These are phyloP conservation scores for Macroteleia sp. DNA, from an alignment of 2,888 invertebrate species.

Conservation along the genomic window DNA sequence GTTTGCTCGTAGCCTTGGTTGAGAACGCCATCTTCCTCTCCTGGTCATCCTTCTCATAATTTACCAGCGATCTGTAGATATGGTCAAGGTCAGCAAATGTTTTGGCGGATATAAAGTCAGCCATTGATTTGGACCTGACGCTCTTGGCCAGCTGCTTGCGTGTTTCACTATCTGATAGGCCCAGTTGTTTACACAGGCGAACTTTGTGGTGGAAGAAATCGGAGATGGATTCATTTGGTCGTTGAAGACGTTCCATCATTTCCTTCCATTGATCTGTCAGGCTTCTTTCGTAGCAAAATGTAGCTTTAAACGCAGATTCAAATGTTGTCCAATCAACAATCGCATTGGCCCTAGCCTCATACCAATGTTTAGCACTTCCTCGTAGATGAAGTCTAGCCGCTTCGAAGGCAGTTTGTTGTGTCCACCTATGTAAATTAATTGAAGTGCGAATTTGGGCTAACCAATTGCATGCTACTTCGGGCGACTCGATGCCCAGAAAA, in stretches of 20 bases:
- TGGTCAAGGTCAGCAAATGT: slow-evolving; percentile 22
- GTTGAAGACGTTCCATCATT: slow-evolving; percentile 18
- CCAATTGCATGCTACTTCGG: not conserved
- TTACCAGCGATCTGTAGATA: not conserved
- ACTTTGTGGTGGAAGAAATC: slow-evolving; percentile 30
- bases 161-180: not conserved
- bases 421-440: slow-evolving; percentile 2
- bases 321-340: slow-evolving; percentile 5
- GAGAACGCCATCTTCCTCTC: not conserved
- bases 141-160: not conserved
- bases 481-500: not conserved
- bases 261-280: not conserved
- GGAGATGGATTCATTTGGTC: not conserved
- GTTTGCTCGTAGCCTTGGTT: no score
- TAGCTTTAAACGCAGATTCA: not conserved
- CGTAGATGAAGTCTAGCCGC: not conserved
- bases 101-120: slow-evolving; percentile 13
- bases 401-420: not conserved
- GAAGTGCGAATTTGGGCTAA: not conserved
- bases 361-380: not conserved
- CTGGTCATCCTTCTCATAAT: slow-evolving; percentile 5
- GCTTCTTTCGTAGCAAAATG: slow-evolving; percentile 1
- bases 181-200: not conserved
- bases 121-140: not conserved
- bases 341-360: not conserved